Percentiles rank a stretch among this genome's conserved stretches.
phyloP scores from a whole-genome alignment of 2,113 vertebrate species.

The Rhinoptilus africanus region DNA sequence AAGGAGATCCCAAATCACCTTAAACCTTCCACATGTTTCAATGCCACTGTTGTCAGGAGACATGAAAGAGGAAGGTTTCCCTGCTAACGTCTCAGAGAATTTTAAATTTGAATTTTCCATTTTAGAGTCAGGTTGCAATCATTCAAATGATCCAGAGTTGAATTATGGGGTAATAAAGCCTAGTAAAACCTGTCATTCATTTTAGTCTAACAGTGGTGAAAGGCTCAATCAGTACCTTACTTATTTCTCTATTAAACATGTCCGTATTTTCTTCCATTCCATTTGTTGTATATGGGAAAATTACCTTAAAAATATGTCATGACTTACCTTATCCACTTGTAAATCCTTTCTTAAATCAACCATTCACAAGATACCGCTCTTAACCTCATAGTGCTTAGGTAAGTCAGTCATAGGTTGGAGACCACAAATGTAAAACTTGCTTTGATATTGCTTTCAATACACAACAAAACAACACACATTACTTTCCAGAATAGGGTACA shows the following conservation, averaged over 20 bases:
- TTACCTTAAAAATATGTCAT: neutral
- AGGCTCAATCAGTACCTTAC: neutral
- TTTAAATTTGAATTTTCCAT: neutral
- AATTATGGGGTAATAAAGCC: neutral
- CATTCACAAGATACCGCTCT: neutral
- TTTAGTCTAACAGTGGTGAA: neutral
- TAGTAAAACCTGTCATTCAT: neutral
- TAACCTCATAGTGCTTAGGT: neutral
- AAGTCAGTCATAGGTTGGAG: neutral
- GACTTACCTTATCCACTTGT: neutral
- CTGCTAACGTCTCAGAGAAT: neutral
- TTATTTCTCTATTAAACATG: neutral
- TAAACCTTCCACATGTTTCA: neutral
- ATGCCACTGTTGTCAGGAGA: neutral
- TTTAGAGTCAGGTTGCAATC: neutral
- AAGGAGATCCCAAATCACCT: neutral
- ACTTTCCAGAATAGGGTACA: neutral
- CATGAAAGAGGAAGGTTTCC: neutral
- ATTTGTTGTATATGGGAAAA: neutral
- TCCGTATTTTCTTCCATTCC: neutral
- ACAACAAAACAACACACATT: neutral
- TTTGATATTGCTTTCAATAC: neutral
- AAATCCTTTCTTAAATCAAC: neutral
- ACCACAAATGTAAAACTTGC: neutral
- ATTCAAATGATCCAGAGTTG: neutral